A percentile compares a stretch with the other conserved stretches of the same genome.
phyloP scores from a whole-genome alignment of 2,113 vertebrate genomes.

The Bos javanicus region DNA sequence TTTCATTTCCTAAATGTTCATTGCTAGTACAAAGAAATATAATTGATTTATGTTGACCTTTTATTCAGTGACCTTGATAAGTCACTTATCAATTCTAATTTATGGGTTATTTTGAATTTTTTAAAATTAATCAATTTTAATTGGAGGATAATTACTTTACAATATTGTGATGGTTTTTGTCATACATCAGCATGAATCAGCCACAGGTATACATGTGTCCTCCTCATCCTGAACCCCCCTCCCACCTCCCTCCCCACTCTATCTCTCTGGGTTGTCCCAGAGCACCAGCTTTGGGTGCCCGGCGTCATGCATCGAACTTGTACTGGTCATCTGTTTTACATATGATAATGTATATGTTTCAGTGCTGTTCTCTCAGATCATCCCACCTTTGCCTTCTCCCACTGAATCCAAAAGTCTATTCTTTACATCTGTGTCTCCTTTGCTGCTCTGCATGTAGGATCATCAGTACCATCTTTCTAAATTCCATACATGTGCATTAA shows the following conservation, averaged over 20 bases:
- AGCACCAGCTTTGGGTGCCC: not conserved
- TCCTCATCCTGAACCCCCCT: not conserved
- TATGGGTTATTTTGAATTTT: not conserved
- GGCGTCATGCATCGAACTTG: not conserved
- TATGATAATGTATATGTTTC: not conserved
- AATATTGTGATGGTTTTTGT: not conserved
- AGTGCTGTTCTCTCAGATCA: not conserved
- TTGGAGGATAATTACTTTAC: not conserved
- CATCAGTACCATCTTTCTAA: not conserved
- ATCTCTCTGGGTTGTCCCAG: not conserved
- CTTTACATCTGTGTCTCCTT: not conserved
- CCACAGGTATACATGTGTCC: not conserved
- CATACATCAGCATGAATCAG: not conserved
- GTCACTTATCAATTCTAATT: not conserved
- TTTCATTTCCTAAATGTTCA: slow-evolving; percentile 19
- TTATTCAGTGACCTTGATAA: not conserved
- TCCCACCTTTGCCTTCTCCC: not conserved
- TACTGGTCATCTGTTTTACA: not conserved
- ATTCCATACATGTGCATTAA: not conserved
- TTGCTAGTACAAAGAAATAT: not conserved
- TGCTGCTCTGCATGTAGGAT: not conserved
- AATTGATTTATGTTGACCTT: not conserved
- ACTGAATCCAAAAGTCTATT: not conserved
- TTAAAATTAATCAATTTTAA: not conserved
- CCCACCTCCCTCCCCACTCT: not conserved